These are phyloP conservation scores for Euwallacea similis DNA, from an alignment of 1,140 invertebrate genomes.

Conservation along the genomic window DNA sequence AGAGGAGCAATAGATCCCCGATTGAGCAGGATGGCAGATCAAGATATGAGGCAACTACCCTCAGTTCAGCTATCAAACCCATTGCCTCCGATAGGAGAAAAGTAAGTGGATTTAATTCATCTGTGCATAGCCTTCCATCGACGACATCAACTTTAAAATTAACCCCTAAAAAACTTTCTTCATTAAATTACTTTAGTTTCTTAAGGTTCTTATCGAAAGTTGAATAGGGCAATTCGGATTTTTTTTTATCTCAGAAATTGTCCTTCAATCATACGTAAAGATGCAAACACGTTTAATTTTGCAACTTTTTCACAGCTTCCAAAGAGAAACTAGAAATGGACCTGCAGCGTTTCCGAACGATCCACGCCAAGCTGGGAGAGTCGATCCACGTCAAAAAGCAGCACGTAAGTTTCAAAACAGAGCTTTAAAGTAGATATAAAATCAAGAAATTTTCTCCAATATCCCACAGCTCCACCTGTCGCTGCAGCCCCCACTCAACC, in stretches of 20 bases:
- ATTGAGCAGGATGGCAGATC: constrained; percentile 57
- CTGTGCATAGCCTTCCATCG: background rate
- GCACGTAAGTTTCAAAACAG: constrained; percentile 48
- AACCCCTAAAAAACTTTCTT: no score
- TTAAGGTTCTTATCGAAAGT: no score
- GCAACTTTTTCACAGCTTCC: constrained; percentile 33
- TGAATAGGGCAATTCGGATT: background rate
- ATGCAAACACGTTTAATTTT: background rate
- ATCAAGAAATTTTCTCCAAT: no score
- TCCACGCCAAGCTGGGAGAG: constrained; percentile 64
- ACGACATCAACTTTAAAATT: no score
- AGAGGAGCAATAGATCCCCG: constrained; percentile 52
- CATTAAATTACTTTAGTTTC: no score
- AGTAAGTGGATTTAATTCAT: constrained; percentile 33
- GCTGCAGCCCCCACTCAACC: constrained; percentile 44
- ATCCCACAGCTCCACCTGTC: constrained; percentile 43
- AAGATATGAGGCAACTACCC: constrained; percentile 65
- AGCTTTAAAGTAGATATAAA: no score
- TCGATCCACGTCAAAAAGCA: constrained; percentile 66
- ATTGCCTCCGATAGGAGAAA: constrained; percentile 58
- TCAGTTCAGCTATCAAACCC: constrained; percentile 56
- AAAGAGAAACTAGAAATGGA: constrained; percentile 50
- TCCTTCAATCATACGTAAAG: background rate
- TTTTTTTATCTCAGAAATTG: background rate
- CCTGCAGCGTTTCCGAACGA: constrained; percentile 58